These are phyloP conservation scores for Stomatorhinus ivindoensis DNA, from an alignment of 2,113 vertebrate genomes.

Conservation along the genomic window DNA sequence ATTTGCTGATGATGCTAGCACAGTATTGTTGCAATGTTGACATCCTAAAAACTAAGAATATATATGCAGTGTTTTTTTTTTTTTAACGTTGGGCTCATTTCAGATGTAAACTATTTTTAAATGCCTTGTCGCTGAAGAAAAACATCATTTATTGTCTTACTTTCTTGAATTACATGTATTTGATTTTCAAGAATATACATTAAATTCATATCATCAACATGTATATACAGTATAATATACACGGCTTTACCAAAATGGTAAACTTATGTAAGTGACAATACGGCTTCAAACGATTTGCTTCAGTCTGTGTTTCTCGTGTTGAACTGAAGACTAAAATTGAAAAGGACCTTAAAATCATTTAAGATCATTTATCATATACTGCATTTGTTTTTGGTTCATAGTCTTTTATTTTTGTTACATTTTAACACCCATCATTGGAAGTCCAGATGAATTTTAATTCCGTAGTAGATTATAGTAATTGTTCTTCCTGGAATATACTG, in stretches of 20 bases:
- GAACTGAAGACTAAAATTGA: background rate
- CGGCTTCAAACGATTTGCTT: background rate
- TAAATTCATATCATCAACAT: background rate
- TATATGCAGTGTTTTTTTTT: background rate
- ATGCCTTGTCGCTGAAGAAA: conserved; percentile 9
- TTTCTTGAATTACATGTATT: background rate
- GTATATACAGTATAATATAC: conserved; percentile 7
- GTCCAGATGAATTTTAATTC: background rate
- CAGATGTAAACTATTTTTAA: conserved; percentile 5
- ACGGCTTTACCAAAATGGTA: background rate
- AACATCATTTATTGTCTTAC: conserved; percentile 3
- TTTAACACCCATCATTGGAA: background rate
- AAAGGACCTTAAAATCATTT: background rate
- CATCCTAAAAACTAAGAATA: background rate
- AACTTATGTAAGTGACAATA: conserved; percentile 1
- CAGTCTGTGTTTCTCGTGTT: background rate
- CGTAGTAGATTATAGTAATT: conserved; percentile 22
- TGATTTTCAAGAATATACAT: conserved; percentile 2
- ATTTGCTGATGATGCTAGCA: background rate
- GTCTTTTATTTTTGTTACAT: background rate
- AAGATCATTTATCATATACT: background rate
- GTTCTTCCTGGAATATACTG: conserved; percentile 28
- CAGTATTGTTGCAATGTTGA: background rate
- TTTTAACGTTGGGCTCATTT: background rate
- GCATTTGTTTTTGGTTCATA: background rate